A percentile compares a stretch with the other conserved stretches of the same genome.
phyloP scores from a whole-genome alignment of 2,888 invertebrate genomes.

The Campoplex nolae region DNA sequence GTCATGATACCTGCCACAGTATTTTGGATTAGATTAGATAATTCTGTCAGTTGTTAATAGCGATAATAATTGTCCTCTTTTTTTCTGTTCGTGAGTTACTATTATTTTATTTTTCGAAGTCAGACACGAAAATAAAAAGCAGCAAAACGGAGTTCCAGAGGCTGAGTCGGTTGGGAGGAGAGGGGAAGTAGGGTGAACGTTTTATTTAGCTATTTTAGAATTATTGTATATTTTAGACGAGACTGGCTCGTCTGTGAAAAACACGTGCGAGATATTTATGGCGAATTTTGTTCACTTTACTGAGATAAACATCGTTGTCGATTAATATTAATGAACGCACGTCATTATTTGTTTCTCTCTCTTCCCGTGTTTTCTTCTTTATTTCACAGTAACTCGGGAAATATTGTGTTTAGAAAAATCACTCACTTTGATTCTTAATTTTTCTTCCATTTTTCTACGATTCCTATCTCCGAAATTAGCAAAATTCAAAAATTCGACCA shows the following conservation, averaged over 20 bases:
- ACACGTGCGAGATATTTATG: not conserved
- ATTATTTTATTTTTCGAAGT: not conserved
- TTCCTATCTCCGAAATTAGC: not conserved
- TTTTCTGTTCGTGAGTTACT: constrained; percentile 59
- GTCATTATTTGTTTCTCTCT: not conserved
- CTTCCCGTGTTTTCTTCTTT: not conserved
- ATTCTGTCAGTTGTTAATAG: constrained; percentile 71
- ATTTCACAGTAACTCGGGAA: not conserved
- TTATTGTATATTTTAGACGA: not conserved
- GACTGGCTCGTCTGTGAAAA: not conserved
- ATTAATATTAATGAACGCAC: not conserved
- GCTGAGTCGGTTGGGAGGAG: constrained; percentile 20
- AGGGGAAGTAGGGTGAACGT: constrained; percentile 32
- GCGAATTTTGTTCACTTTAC: not conserved
- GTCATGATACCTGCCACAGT: constrained; percentile 84
- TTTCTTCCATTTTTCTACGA: not conserved
- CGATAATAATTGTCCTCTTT: constrained; percentile 59
- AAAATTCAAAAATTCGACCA: not conserved
- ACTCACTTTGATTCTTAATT: not conserved
- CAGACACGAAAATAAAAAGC: constrained; percentile 23
- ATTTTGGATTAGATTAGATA: constrained; percentile 83
- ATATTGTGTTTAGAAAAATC: not conserved
- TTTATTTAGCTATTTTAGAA: constrained; percentile 35
- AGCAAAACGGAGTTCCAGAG: constrained; percentile 66
- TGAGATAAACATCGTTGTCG: not conserved